Percentiles rank a stretch among this genome's conserved stretches.
These are phyloP conservation scores for Caenorhabditis japonica DNA, from an alignment of 2,888 invertebrate genomes.

Conservation along the genomic window DNA sequence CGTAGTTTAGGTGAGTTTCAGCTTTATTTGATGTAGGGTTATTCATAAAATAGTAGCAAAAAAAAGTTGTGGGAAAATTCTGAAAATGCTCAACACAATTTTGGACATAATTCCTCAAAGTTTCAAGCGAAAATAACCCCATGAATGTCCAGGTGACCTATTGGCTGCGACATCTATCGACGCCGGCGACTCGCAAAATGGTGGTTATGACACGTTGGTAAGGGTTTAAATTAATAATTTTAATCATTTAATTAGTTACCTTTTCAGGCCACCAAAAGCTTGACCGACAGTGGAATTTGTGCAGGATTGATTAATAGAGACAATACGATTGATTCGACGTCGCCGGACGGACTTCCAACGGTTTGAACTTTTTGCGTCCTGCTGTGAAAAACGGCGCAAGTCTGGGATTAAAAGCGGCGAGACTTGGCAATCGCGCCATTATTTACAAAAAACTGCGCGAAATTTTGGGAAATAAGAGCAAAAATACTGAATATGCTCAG, in stretches of 20 bases:
- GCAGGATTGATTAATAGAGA: slow-evolving; percentile 35
- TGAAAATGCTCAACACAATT: background rate
- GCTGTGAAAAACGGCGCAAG: no score
- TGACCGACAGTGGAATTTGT: slow-evolving; percentile 53
- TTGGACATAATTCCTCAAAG: background rate
- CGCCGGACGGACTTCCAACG: slow-evolving; percentile 41
- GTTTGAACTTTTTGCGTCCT: slow-evolving; percentile 10
- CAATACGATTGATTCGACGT: slow-evolving; percentile 21
- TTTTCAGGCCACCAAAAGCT: slow-evolving; percentile 32
- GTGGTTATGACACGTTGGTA: slow-evolving; percentile 48
- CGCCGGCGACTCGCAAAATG: slow-evolving; percentile 29
- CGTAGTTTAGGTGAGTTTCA: slow-evolving; percentile 33
- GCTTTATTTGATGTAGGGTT: no score
- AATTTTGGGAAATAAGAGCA: no score
- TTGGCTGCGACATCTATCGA: slow-evolving; percentile 22
- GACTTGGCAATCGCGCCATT: no score
- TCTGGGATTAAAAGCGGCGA: no score
- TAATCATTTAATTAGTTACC: no score
- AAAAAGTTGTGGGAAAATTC: no score
- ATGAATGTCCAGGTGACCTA: slow-evolving; percentile 31
- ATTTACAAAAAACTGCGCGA: no score
- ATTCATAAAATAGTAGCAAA: no score
- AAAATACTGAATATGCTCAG: no score
- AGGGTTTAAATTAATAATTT: no score
- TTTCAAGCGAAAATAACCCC: slow-evolving; percentile 11